A percentile compares a stretch with the other conserved stretches of the same genome.
phyloP scores from a whole-genome alignment of 2,113 vertebrate species.

The Solea senegalensis region DNA sequence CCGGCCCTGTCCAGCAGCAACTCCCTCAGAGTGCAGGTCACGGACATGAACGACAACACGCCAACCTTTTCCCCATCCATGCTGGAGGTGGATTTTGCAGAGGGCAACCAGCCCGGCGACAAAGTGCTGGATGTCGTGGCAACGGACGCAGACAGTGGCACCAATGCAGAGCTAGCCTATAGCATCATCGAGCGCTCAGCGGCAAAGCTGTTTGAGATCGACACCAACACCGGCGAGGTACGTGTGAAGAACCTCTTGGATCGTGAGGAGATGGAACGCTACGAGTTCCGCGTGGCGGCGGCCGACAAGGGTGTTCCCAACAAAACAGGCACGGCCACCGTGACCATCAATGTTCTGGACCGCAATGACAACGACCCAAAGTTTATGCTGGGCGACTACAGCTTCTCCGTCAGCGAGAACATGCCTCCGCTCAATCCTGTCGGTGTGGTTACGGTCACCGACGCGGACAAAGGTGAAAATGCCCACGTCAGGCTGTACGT shows the following conservation, averaged over 20 bases:
- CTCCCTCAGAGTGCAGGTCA: slow-evolving; percentile 94
- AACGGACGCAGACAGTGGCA: slow-evolving; percentile 91
- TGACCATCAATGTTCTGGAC: slow-evolving; percentile 91
- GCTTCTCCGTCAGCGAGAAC: slow-evolving; percentile 96
- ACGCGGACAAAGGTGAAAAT: slow-evolving; percentile 93
- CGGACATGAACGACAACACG: slow-evolving; percentile 93
- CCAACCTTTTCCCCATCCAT: slow-evolving; percentile 88
- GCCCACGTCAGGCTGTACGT: slow-evolving; percentile 88
- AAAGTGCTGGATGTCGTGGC: slow-evolving; percentile 88
- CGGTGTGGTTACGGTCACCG: slow-evolving; percentile 94
- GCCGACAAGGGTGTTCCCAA: slow-evolving; percentile 92
- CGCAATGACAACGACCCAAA: slow-evolving; percentile 98
- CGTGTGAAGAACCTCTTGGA: slow-evolving; percentile 90
- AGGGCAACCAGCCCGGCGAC: slow-evolving; percentile 91
- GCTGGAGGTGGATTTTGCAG: slow-evolving; percentile 89
- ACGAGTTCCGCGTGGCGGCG: slow-evolving; percentile 90
- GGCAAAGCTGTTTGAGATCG: slow-evolving; percentile 88
- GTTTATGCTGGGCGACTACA: slow-evolving; percentile 96
- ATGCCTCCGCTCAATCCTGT: slow-evolving; percentile 93
- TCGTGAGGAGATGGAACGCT: slow-evolving; percentile 89
- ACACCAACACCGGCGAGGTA: slow-evolving; percentile 87
- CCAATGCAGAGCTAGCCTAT: slow-evolving; percentile 91
- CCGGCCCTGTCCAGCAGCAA: slow-evolving; percentile 97
- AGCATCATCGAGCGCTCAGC: slow-evolving; percentile 84
- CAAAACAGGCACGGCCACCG: slow-evolving; percentile 92